Percentiles rank a stretch among this genome's conserved stretches.
Evolutionary conservation across 2,113 vertebrate genomes (phyloP).

Genomic region (Murina feae): DNA sequence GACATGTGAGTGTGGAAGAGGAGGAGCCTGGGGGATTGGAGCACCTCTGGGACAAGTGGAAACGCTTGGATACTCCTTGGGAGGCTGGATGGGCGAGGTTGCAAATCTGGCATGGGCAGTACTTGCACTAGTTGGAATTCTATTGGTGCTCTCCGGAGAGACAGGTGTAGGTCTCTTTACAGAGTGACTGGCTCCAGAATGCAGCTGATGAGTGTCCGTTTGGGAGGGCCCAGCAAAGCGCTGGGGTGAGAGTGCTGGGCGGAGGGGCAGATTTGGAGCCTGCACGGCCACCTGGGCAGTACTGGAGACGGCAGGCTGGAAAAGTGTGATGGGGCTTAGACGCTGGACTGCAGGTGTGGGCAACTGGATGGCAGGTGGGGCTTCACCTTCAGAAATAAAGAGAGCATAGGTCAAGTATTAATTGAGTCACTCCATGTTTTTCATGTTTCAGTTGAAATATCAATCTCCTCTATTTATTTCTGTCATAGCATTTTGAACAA

Average conservation of each 20-base stretch:
- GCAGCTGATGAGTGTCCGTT: constrained; percentile 60
- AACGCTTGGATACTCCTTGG: constrained; percentile 75
- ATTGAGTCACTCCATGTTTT: not conserved
- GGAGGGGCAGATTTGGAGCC: constrained; percentile 67
- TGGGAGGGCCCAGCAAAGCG: constrained; percentile 71
- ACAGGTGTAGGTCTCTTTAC: constrained; percentile 74
- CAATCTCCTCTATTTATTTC: not conserved
- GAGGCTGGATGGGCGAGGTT: constrained; percentile 64
- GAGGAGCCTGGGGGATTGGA: constrained; percentile 70
- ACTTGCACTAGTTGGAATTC: constrained; percentile 72
- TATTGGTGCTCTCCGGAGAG: constrained; percentile 69
- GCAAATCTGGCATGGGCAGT: constrained; percentile 73
- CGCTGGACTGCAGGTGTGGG: constrained; percentile 73
- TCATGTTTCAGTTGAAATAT: not conserved
- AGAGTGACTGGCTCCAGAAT: constrained; percentile 66
- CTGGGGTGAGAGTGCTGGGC: constrained; percentile 66
- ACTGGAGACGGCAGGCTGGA: constrained; percentile 77
- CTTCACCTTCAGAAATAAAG: constrained; percentile 78
- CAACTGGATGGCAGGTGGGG: constrained; percentile 68
- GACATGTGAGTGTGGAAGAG: constrained; percentile 73
- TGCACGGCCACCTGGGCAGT: constrained; percentile 70
- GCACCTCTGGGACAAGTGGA: constrained; percentile 73
- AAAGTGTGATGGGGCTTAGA: constrained; percentile 76
- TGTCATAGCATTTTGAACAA: not conserved
- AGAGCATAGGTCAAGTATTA: constrained; percentile 18